Conservation (phyloP, 2,797 vertebrate genomes). For the Leptoclinus maculatus region DNA sequence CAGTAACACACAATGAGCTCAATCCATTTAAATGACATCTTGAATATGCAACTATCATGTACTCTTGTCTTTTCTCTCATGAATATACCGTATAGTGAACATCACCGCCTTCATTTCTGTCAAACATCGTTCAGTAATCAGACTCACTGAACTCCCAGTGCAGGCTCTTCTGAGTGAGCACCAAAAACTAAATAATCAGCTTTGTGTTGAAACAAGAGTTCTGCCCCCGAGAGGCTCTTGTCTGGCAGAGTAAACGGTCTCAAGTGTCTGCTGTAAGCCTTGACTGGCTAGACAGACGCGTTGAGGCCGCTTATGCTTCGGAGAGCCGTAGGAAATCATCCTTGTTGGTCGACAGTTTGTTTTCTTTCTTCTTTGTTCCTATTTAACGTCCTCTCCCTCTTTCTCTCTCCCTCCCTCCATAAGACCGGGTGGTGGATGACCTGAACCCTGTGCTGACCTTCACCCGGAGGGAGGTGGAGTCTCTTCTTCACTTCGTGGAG, state of each 20-base stretch:
- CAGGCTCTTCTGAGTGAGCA: constrained; percentile 1
- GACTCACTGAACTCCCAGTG: neutral
- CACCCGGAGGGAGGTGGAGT: constrained; percentile 95
- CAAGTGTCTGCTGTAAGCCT: constrained; percentile 33
- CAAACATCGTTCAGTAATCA: constrained; percentile 18
- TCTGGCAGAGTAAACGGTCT: constrained; percentile 44
- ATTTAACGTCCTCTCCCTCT: neutral
- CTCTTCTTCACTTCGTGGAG: constrained; percentile 96
- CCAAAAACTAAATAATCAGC: constrained; percentile 7
- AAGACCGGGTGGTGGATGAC: constrained; percentile 97
- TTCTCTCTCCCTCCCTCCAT: neutral
- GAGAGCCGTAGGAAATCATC: neutral
- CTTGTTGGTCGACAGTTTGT: neutral
- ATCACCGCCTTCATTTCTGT: neutral
- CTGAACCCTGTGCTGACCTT: constrained; percentile 96
- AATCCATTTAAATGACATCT: neutral
- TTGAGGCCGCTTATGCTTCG: neutral
- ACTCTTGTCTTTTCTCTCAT: neutral
- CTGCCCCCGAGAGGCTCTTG: constrained; percentile 28
- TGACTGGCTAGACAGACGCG: constrained; percentile 21
- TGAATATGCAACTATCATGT: neutral
- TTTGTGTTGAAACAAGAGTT: constrained; percentile 21
- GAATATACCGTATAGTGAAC: neutral
- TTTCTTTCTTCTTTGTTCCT: neutral
- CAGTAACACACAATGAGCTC: neutral